Percentiles rank a stretch among this genome's conserved stretches.
These are phyloP conservation scores for Homarus gammarus DNA, from an alignment of 2,888 invertebrate genomes.

Conservation along the genomic window DNA sequence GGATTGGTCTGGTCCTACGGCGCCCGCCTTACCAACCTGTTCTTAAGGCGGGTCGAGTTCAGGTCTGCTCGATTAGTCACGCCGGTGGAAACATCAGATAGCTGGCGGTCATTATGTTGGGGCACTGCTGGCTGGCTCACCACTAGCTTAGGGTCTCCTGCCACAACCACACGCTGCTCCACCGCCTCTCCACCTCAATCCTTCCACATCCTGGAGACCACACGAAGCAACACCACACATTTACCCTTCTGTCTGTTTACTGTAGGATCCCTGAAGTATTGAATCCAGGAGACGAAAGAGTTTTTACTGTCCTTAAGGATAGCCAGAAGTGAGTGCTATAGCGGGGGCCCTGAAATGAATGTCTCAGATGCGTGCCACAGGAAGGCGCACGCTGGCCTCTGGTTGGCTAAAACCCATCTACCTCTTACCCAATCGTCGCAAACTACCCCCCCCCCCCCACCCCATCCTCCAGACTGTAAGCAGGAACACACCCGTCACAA, in stretches of 20 bases:
- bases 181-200: not conserved
- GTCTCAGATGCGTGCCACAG: not conserved
- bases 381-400: not conserved
- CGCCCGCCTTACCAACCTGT: not conserved
- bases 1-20: not conserved
- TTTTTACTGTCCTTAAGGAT: no score
- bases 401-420: not conserved
- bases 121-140: constrained; percentile 14
- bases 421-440: not conserved
- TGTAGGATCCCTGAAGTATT: no score
- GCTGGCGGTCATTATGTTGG: constrained; percentile 56
- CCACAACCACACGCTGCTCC: not conserved
- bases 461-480: not conserved
- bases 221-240: no score
- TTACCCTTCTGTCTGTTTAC: no score
- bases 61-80: constrained; percentile 67
- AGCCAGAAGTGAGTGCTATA: not conserved
- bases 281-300: no score
- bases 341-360: not conserved
- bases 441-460: not conserved
- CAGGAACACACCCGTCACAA: not conserved
- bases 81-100: constrained; percentile 60
- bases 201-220: no score
- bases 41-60: constrained; percentile 18
- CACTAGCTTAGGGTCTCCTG: not conserved